Evolutionary conservation across 2,888 invertebrate genomes (phyloP).

Genomic region (Hydraecia micacea): DNA sequence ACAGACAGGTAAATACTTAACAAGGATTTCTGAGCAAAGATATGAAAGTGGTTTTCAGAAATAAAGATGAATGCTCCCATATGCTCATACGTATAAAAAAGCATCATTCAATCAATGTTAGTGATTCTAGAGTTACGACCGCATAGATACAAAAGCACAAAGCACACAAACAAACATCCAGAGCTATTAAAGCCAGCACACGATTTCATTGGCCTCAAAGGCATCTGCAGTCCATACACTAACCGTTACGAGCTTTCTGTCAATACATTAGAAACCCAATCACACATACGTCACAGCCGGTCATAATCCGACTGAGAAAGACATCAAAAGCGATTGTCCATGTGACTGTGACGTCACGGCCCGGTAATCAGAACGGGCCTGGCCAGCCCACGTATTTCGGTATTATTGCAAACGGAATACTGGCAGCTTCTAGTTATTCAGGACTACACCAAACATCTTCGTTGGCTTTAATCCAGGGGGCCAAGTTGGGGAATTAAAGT

Average conservation of each 20-base stretch:
- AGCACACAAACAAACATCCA: background rate
- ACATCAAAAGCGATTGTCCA: slow-evolving; percentile 66
- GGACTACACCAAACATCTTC: slow-evolving; percentile 87
- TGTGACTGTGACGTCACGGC: slow-evolving; percentile 42
- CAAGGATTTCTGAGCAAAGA: background rate
- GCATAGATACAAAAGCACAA: background rate
- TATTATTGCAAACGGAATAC: slow-evolving; percentile 80
- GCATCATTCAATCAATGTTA: background rate
- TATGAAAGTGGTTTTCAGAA: background rate
- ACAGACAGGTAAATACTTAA: background rate
- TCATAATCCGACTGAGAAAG: slow-evolving; percentile 39
- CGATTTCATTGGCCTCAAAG: slow-evolving; percentile 24
- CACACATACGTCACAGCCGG: slow-evolving; percentile 22
- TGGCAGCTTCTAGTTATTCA: slow-evolving; percentile 83
- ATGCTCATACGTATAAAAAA: background rate
- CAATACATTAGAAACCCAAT: slow-evolving; percentile 45
- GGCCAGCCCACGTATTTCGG: slow-evolving; percentile 73
- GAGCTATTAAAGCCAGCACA: slow-evolving; percentile 19
- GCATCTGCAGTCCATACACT: slow-evolving; percentile 21
- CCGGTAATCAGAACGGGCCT: slow-evolving; percentile 68
- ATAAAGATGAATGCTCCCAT: background rate
- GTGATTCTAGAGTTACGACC: background rate
- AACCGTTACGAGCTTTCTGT: slow-evolving; percentile 19
- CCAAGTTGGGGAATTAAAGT: slow-evolving; percentile 65
- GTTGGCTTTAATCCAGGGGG: slow-evolving; percentile 87